Evolutionary conservation across 2,113 vertebrate genomes (phyloP).

Genomic region (Xenopus laevis): DNA sequence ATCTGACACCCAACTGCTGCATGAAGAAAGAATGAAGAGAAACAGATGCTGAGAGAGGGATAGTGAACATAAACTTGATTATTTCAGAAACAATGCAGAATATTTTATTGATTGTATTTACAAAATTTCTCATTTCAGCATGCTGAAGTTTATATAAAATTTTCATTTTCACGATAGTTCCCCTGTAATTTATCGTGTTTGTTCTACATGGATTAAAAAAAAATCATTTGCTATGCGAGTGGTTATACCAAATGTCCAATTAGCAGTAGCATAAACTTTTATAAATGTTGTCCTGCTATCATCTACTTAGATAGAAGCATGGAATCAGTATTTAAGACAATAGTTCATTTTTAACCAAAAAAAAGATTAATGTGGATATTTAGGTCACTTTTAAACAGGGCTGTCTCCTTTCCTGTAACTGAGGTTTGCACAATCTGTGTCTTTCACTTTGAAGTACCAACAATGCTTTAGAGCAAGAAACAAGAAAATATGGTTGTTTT

Average conservation of each 20-base stretch:
- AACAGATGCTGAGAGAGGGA: no score
- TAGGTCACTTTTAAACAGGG: background rate
- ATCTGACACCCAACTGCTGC: no score
- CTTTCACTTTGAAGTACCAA: background rate
- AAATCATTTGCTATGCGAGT: conserved; percentile 39
- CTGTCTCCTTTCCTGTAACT: background rate
- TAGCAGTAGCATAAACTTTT: conserved; percentile 5
- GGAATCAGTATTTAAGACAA: no score
- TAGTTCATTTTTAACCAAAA: background rate
- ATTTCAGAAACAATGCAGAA: no score
- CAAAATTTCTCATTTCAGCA: no score
- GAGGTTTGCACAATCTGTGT: background rate
- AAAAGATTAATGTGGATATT: background rate
- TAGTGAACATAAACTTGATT: no score
- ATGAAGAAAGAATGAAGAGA: no score
- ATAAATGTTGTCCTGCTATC: background rate
- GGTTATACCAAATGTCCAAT: conserved; percentile 10
- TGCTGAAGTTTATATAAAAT: no score
- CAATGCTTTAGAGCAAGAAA: background rate
- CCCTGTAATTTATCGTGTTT: background rate
- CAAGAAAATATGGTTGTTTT: background rate
- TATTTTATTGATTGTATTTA: no score
- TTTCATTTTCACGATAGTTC: no score
- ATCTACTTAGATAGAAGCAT: background rate
- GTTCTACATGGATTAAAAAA: background rate